phyloP scores from a whole-genome alignment of 2,888 invertebrate genomes.

The Lasioglossum malachurum region DNA sequence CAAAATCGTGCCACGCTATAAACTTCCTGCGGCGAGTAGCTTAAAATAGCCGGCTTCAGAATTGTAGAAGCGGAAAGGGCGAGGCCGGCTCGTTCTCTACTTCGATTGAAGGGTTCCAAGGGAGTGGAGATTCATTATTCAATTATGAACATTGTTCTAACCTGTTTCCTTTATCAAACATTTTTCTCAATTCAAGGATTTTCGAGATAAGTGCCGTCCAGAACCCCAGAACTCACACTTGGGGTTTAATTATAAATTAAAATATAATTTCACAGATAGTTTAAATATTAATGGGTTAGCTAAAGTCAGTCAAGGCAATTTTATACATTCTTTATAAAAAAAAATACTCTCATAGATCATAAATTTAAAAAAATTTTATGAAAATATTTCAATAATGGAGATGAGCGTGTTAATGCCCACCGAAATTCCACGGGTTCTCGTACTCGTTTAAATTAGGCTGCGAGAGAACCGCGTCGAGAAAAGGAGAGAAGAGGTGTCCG shows the following conservation, averaged over 20 bases:
- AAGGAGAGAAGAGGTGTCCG: background rate
- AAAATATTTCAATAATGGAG: no score
- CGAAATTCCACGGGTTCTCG: background rate
- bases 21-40: slow-evolving; percentile 77
- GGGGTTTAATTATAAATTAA: no score
- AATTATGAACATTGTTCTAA: background rate
- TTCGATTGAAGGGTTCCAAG: slow-evolving; percentile 61
- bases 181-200: background rate
- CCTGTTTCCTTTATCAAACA: background rate
- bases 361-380: no score
- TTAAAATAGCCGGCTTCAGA: slow-evolving; percentile 74
- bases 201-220: no score
- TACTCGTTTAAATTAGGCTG: background rate
- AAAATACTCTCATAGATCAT: no score
- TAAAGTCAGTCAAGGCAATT: no score
- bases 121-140: background rate
- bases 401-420: no score
- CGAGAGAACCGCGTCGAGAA: background rate
- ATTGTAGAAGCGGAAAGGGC: slow-evolving; percentile 62
- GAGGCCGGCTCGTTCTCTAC: slow-evolving; percentile 54
- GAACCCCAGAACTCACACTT: no score
- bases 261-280: no score
- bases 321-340: no score
- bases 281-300: no score
- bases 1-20: slow-evolving; percentile 69